Conservation (phyloP, 2,113 vertebrate genomes). For the Candoia aspera region DNA sequence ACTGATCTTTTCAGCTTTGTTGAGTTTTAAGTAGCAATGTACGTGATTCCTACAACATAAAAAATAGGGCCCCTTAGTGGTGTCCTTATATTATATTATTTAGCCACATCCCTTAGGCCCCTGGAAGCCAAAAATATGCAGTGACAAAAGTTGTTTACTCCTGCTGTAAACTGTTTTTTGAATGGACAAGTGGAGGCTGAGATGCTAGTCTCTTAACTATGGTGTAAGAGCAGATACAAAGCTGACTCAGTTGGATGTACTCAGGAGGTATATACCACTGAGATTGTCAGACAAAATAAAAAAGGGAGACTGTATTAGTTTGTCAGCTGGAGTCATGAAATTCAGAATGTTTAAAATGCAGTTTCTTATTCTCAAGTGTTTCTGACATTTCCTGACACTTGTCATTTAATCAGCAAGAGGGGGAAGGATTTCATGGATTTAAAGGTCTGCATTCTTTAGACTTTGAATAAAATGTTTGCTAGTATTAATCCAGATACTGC, state of each 20-base stretch:
- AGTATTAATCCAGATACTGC: background rate
- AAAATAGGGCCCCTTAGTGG: no score
- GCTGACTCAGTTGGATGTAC: background rate
- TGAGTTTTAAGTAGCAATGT: no score
- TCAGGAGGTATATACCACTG: background rate
- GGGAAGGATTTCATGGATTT: slow-evolving; percentile 41
- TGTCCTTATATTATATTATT: no score
- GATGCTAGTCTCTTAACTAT: background rate
- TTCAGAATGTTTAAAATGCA: slow-evolving; percentile 25
- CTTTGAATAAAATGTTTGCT: slow-evolving; percentile 20
- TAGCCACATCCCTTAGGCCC: background rate
- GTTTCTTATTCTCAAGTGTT: slow-evolving; percentile 19
- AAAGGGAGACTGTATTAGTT: slow-evolving; percentile 8
- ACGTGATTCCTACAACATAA: no score
- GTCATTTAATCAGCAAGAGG: slow-evolving; percentile 19
- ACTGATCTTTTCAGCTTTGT: no score
- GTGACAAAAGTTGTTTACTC: background rate
- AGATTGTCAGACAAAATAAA: slow-evolving; percentile 21
- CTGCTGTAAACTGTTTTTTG: background rate
- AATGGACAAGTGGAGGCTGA: background rate
- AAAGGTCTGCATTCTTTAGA: background rate
- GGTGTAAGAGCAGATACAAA: background rate
- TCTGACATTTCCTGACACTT: slow-evolving; percentile 30
- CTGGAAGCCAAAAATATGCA: background rate
- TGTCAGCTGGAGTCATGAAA: slow-evolving; percentile 7